Evolutionary conservation across 30 jellyfish, hydroid and myxozoan species (phyloP).

Genomic region (Aurelia coerulea): DNA sequence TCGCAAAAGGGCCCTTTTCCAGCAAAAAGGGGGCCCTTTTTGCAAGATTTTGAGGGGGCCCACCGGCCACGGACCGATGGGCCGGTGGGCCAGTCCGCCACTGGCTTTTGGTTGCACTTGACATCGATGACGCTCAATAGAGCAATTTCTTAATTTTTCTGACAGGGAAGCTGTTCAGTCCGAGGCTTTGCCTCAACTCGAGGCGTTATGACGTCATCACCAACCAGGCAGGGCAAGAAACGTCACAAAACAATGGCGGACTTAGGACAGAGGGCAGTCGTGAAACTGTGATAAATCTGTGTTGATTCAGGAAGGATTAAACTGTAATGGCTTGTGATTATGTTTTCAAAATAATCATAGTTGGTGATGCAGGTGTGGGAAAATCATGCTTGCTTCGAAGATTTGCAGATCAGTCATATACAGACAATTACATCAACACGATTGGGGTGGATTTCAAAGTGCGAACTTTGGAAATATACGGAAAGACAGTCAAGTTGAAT

Average conservation of each 20-base stretch:
- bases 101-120: too few species aligned
- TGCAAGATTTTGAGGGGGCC: too few species aligned
- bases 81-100: too few species aligned
- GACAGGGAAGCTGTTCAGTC: too few species aligned
- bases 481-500: conserved; percentile 89
- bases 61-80: too few species aligned
- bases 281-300: background rate
- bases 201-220: too few species aligned
- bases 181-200: too few species aligned
- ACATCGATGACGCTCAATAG: too few species aligned
- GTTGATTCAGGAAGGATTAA: background rate
- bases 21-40: too few species aligned
- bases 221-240: background rate
- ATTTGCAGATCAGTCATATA: conserved; percentile 95
- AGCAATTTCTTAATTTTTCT: too few species aligned
- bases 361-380: conserved; percentile 99
- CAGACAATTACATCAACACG: conserved; percentile 96
- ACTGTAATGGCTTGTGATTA: conserved; percentile 92
- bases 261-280: background rate
- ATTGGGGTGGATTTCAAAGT: conserved; percentile 99
- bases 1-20: too few species aligned
- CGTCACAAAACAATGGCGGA: conserved; percentile 29
- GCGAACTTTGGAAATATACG: conserved; percentile 85
- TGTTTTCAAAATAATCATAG: conserved; percentile 93
- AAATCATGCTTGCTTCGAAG: conserved; percentile 95